These are phyloP conservation scores for Callipepla squamata DNA, from an alignment of 2,113 vertebrate genomes.

Conservation along the genomic window DNA sequence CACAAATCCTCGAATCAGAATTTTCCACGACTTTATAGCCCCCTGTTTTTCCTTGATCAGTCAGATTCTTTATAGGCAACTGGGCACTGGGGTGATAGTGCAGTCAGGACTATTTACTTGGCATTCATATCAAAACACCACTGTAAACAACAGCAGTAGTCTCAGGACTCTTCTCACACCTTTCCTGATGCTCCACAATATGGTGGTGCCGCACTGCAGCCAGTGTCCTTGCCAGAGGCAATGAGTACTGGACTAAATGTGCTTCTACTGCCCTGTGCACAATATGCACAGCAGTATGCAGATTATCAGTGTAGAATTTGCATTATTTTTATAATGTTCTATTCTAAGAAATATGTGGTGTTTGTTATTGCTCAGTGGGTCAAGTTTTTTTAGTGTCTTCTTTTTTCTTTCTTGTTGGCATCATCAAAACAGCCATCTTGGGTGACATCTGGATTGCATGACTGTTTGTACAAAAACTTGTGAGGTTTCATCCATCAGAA, in stretches of 20 bases:
- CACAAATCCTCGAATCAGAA: not conserved
- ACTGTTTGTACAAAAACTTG: slow-evolving; percentile 70
- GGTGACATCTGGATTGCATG: slow-evolving; percentile 68
- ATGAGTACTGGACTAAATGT: rapidly evolving
- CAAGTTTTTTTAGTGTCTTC: rapidly evolving
- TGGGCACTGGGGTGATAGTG: not conserved
- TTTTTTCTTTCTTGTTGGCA: slow-evolving; percentile 44
- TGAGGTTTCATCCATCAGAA: slow-evolving; percentile 77
- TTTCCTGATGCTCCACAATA: not conserved
- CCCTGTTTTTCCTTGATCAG: not conserved
- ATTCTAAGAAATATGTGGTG: not conserved
- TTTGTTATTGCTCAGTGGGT: not conserved
- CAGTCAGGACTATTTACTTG: not conserved
- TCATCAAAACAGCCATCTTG: slow-evolving; percentile 62
- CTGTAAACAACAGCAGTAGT: not conserved
- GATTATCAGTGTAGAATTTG: not conserved
- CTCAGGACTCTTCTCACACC: not conserved
- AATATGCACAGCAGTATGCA: not conserved
- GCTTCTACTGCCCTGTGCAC: not conserved
- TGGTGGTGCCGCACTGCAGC: not conserved
- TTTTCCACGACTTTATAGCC: not conserved
- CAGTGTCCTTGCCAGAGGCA: not conserved
- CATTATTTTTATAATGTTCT: not conserved
- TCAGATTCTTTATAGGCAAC: not conserved
- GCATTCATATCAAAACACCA: not conserved